phyloP scores from a whole-genome alignment of 2,797 vertebrate species.

The Coluber constrictor region DNA sequence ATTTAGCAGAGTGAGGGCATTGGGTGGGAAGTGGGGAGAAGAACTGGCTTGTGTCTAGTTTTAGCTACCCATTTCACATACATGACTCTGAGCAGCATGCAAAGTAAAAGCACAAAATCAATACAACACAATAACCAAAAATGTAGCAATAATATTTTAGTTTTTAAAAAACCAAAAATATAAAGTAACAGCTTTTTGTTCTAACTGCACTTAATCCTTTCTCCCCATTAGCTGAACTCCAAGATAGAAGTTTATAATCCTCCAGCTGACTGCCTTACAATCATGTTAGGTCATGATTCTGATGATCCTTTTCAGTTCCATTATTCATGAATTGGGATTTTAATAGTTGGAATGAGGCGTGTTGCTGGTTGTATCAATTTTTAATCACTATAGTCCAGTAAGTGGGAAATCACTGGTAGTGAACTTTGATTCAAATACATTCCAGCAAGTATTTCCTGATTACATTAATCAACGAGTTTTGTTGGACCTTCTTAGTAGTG shows the following conservation, averaged over 20 bases:
- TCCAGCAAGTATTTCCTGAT: neutral
- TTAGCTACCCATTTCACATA: neutral
- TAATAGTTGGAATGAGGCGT: neutral
- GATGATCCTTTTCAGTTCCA: neutral
- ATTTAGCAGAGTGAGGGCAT: neutral
- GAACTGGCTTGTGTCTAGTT: neutral
- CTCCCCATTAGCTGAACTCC: neutral
- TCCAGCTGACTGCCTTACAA: neutral
- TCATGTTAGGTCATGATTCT: neutral
- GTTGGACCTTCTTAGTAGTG: neutral
- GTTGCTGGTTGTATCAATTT: neutral
- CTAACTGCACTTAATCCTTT: neutral
- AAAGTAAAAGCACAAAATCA: neutral
- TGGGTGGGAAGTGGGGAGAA: rapidly evolving
- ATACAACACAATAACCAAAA: neutral
- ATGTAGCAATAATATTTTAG: neutral
- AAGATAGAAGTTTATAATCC: neutral
- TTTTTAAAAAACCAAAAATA: neutral
- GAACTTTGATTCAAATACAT: neutral
- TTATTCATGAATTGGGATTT: neutral
- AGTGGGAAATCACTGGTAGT: neutral
- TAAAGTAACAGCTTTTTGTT: neutral
- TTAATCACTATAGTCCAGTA: neutral
- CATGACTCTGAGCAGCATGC: neutral
- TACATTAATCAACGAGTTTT: neutral